Conservation (phyloP, 2,113 vertebrate genomes). For the Trinectes maculatus region DNA sequence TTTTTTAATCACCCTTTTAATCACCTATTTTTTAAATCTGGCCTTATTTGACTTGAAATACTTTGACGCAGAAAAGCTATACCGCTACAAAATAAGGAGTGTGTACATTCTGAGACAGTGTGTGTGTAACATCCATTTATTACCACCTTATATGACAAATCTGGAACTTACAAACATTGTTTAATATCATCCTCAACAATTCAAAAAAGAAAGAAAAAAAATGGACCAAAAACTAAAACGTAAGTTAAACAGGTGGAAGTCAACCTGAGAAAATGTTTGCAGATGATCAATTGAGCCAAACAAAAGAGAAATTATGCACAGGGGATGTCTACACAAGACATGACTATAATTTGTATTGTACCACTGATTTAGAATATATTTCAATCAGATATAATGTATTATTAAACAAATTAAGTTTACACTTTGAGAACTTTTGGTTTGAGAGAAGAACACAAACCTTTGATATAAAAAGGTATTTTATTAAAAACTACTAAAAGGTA, state of each 20-base stretch:
- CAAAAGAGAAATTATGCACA: conserved; percentile 30
- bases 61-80: too few species aligned
- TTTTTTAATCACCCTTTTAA: too few species aligned
- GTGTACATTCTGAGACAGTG: conserved; percentile 10
- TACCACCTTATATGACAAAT: conserved; percentile 83
- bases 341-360: conserved; percentile 42
- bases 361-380: conserved; percentile 53
- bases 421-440: conserved; percentile 50
- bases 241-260: conserved; percentile 69
- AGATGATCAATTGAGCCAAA: conserved; percentile 56
- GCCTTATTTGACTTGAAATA: too few species aligned
- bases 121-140: conserved; percentile 83
- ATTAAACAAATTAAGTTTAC: conserved; percentile 34
- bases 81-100: neutral
- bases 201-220: conserved; percentile 59
- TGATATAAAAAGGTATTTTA: conserved; percentile 41
- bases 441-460: conserved; percentile 51
- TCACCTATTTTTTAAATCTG: too few species aligned
- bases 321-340: conserved; percentile 56
- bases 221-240: conserved; percentile 47
- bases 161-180: conserved; percentile 81
- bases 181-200: conserved; percentile 70
- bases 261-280: conserved; percentile 76
- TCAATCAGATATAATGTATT: conserved; percentile 35
- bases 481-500: conserved; percentile 53